Evolutionary conservation across 2,113 vertebrate species (phyloP).

Genomic region (Festucalex cinctus): DNA sequence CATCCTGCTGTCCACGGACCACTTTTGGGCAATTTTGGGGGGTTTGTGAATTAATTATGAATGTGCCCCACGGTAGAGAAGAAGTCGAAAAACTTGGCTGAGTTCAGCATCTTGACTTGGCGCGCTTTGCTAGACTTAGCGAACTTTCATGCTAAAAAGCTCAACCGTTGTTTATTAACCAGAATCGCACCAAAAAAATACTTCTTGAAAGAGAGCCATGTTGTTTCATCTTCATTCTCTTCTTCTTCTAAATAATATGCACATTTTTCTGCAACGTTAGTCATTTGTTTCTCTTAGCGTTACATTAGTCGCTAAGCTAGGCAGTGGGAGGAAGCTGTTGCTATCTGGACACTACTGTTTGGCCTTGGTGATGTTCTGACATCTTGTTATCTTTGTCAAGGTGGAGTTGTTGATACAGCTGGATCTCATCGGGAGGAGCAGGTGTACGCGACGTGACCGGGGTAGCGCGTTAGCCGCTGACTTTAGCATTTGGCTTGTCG

Average conservation of each 20-base stretch:
- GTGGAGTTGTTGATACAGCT: neutral
- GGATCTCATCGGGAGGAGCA: neutral
- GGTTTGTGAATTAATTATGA: neutral
- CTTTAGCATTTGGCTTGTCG: neutral
- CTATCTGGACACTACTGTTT: neutral
- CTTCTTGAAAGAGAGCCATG: too few species aligned
- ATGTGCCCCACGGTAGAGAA: neutral
- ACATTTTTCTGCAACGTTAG: neutral
- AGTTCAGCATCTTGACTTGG: neutral
- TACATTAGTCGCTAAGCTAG: neutral
- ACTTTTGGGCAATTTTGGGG: neutral
- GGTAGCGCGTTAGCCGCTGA: neutral
- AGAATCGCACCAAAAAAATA: too few species aligned
- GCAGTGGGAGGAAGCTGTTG: neutral
- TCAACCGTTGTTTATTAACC: too few species aligned
- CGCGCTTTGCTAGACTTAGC: neutral
- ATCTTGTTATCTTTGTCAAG: neutral
- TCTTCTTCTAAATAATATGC: too few species aligned
- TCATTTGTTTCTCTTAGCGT: neutral
- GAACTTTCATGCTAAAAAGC: neutral
- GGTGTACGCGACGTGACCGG: neutral
- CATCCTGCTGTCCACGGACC: conserved; percentile 3
- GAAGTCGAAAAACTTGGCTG: neutral
- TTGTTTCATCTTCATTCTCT: too few species aligned
- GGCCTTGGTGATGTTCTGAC: neutral